Evolutionary conservation across 2,113 vertebrate species (phyloP).

Genomic region (Lasiurus borealis): DNA sequence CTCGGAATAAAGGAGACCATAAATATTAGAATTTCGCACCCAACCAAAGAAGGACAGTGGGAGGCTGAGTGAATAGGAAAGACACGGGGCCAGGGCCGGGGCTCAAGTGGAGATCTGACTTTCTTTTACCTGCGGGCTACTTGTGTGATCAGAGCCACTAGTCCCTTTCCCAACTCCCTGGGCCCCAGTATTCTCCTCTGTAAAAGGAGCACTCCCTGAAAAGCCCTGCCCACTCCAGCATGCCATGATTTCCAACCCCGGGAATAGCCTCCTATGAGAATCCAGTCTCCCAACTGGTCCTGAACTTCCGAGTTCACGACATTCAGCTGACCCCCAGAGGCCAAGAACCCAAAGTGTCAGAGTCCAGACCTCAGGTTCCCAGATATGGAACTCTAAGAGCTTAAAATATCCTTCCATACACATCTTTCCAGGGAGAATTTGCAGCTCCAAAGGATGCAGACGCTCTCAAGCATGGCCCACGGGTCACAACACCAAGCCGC

Average conservation of each 20-base stretch:
- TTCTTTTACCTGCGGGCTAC: not conserved
- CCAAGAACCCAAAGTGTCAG: not conserved
- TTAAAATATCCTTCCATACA: not conserved
- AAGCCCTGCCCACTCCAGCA: not conserved
- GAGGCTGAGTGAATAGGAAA: not conserved
- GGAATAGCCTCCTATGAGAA: not conserved
- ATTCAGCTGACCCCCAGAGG: not conserved
- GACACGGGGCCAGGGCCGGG: not conserved
- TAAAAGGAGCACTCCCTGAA: conserved; percentile 5
- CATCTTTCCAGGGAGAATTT: not conserved
- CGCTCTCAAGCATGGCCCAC: not conserved
- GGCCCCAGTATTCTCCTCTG: not conserved
- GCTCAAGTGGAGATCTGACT: not conserved
- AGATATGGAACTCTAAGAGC: not conserved
- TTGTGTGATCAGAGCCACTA: not conserved
- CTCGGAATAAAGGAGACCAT: not conserved
- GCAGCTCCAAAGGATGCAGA: not conserved
- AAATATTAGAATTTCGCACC: not conserved
- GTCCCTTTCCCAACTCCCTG: not conserved
- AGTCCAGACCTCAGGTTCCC: conserved; percentile 2
- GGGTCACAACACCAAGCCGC: not conserved
- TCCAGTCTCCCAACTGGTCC: not conserved
- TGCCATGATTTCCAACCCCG: not conserved
- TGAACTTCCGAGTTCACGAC: not conserved
- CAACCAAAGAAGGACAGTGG: not conserved